Evolutionary conservation across 2,113 vertebrate species (phyloP), one percentile per base, ranked within the genome.

Genomic region (Chamaea fasciata): DNA sequence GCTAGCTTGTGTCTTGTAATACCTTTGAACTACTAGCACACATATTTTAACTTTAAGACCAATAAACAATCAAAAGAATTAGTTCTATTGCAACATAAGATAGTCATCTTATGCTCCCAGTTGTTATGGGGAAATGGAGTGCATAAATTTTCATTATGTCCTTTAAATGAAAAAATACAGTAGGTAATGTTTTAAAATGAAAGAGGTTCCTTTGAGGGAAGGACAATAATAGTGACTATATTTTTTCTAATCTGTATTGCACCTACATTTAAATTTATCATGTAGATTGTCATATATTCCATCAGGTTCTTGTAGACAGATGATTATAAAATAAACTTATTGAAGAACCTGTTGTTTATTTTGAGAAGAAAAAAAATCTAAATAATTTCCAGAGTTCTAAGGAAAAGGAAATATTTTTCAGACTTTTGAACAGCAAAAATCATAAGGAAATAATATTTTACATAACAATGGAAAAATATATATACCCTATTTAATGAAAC

Each of bases 181-280:
- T 76, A n/a, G 9, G 1, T 82, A 42, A 46, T 67, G 2, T 6
- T 47, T 71, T 60, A 46, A 11, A 21, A 31, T 37, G 20, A 26
- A 15, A 65, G 4, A 11, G 2, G 33, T 79, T 50, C 7, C 49
- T 92, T 76, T 64, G 35, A 57, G 27, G 47, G 7, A 79, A 41
- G 5, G 6, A 17, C 2, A 68, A 55, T 14, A 75, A 21, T 2
- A 0, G 1, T 35, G 13, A 30, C 11, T 52, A 3, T 19, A 28
- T 84, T 84, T 70, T 57, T 50, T 3, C 5, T 44, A 60, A n/a
- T 33, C 1, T 68, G 21, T n/a, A 65, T 19, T 74, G 7, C 15
- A 42, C 3, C n/a, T 41, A 68, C 50, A 52, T 42, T 57, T 53
- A 62, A 53, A 76, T 55, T 65, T 75, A 33, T 47, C 1, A 8